Evolutionary conservation across 1,140 invertebrate genomes (phyloP).

Genomic region (Scaptodrosophila lebanonensis): DNA sequence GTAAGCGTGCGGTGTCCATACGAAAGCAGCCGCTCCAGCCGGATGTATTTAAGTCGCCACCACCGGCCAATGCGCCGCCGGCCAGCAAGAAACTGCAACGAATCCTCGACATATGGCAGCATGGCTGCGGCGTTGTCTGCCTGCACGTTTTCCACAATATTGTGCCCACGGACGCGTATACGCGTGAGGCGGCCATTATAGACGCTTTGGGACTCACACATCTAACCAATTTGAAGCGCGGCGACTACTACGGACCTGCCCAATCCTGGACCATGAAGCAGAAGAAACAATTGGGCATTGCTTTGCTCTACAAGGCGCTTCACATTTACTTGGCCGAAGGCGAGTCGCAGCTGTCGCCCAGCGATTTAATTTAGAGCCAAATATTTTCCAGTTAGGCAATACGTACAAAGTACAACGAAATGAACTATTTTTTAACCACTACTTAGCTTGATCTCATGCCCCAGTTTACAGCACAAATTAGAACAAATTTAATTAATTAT

Average conservation of each 20-base stretch:
- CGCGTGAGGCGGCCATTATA: slow-evolving; percentile 95
- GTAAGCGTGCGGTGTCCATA: slow-evolving; percentile 6
- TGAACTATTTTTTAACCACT: slow-evolving; percentile 6
- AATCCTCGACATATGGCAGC: slow-evolving; percentile 93
- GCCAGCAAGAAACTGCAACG: slow-evolving; percentile 83
- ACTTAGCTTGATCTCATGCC: slow-evolving; percentile 42
- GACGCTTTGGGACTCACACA: slow-evolving; percentile 87
- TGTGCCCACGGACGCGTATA: slow-evolving; percentile 93
- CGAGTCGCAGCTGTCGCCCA: slow-evolving; percentile 85
- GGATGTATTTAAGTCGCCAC: slow-evolving; percentile 58
- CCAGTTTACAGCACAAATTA: too few species aligned
- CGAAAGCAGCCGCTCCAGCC: slow-evolving; percentile 34
- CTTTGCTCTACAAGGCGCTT: slow-evolving; percentile 90
- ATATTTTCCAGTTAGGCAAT: slow-evolving; percentile 19
- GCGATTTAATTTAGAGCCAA: slow-evolving; percentile 80
- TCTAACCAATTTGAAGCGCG: slow-evolving; percentile 88
- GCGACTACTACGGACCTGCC: slow-evolving; percentile 89
- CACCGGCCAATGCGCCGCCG: slow-evolving; percentile 3
- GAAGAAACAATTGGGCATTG: slow-evolving; percentile 86
- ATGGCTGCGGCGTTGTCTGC: slow-evolving; percentile 90
- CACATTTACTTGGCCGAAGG: slow-evolving; percentile 92
- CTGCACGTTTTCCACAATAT: slow-evolving; percentile 94
- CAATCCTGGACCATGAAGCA: slow-evolving; percentile 85
- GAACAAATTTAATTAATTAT: neutral
- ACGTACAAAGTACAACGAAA: slow-evolving; percentile 48